Conservation (phyloP, 2,888 invertebrate species). For the Lepas anatifera region DNA sequence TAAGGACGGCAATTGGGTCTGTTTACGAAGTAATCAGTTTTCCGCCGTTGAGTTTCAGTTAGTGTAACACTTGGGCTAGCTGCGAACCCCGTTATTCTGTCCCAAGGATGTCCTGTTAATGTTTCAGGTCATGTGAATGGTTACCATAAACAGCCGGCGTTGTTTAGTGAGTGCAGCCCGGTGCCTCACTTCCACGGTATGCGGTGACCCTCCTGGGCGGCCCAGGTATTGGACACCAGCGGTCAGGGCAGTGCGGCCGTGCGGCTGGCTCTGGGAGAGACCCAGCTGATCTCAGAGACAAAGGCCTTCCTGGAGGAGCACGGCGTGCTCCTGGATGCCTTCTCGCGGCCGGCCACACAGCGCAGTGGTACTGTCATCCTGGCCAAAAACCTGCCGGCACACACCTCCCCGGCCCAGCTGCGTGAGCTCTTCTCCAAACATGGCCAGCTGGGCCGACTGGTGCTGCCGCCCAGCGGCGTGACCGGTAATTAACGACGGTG, state of each 20-base stretch:
- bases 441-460: slow-evolving; percentile 67
- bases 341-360: slow-evolving; percentile 42
- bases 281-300: slow-evolving; percentile 82
- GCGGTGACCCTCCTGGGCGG: no score
- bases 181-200: no score
- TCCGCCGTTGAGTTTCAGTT: no score
- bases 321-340: slow-evolving; percentile 76
- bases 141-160: no score
- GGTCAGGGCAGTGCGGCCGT: slow-evolving; percentile 67
- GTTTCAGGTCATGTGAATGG: no score
- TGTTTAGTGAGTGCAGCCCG: no score
- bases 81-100: no score
- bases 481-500: no score
- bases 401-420: slow-evolving; percentile 60
- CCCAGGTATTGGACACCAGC: slow-evolving; percentile 25
- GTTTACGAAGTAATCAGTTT: no score
- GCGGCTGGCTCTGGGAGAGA: slow-evolving; percentile 88
- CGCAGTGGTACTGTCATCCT: slow-evolving; percentile 83
- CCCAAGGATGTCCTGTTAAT: no score
- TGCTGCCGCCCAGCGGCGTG: slow-evolving; percentile 84
- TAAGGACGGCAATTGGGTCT: no score
- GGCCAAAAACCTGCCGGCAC: slow-evolving; percentile 84
- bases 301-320: slow-evolving; percentile 72
- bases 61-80: no score
- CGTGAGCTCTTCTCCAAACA: slow-evolving; percentile 60